Base-by-base conservation (phyloP, 1,140 invertebrate genomes). In the Phocides pigmalion region DNA sequence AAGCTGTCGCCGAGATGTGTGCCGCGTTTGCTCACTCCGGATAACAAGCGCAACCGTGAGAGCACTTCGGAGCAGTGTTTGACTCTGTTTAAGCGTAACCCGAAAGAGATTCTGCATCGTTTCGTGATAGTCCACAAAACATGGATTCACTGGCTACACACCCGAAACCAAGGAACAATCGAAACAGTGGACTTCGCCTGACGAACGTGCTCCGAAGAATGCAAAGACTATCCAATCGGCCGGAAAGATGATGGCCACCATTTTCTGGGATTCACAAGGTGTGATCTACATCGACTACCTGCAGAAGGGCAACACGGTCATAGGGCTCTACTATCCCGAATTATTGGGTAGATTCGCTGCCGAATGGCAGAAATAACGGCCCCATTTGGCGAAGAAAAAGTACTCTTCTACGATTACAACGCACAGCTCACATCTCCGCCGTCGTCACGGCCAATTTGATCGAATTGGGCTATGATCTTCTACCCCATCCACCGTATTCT, bases 311-410 rank as follows among this genome's bases (percentile, higher is more conserved):
- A 20, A 11, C 1, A 46, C 42, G 9, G 11, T 35, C 9, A 35
- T 11, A n/a, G 32, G 32, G 4, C 11, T 12, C 9, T 72, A 35
- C 32, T 35, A 35, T 12, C 11, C 32, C 1, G 11, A n/a, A 8
- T 4, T 28, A 28, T 28, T 28, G 25, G 25, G 9, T 4, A 2
- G 6, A 32, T 32, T 32, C 28, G 8, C 3, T 8, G 35, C 44
- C 37, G 37, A 59, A 65, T 65, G 62, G 46, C 1, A 64, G 25
- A 39, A 51, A 39, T 53, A 64, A 37, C 39, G 4, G 15, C 50
- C 15, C n/a, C 69, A 82, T 71, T 68, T 76, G 63, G 64, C 51
- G 50, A 79, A 79, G 54, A 79, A 80, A 82, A 82, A 76, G 72
- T 79, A 14, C 12, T 66, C 76, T 46, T 79, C 80, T 56, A 50